Evolutionary conservation across 35 echinoderm and acorn worm species (phyloP), one percentile per base, ranked within the genome.

Genomic region (Lytechinus pictus): DNA sequence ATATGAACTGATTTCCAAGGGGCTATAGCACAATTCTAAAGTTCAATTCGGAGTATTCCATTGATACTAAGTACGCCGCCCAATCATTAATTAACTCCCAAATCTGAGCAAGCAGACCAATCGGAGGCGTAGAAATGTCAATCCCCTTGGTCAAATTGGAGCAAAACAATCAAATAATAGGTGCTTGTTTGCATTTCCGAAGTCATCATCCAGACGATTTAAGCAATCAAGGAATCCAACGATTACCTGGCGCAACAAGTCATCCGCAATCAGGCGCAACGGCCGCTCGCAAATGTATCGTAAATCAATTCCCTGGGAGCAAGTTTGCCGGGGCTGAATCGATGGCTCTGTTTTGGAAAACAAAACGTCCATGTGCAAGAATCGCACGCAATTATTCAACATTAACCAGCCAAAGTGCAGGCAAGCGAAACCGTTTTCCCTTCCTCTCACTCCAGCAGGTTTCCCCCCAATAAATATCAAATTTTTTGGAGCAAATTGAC

Each of bases 401-500:
- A 93, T 93, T 93, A 93, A 54, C 92, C 92, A 54, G 52, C 29
- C 55, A 93, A 93, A 93, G 92, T 93, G 92, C 92, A 93, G 52
- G 52, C 92, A 57, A 90, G 88, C 88, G 88, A 90, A 90, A 52
- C 88, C 28, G 88, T 90, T 90, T 90, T 90, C 28, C 88, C 88
- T 54, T 90, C 88, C 52, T 90, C 88, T 90, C 88, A 90, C 27
- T 44, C 88, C 92, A 93, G 13, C n/a, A 93, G 54, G 57, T 93
- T 57, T 93, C 55, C 92, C 92, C 92, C 92, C 92, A 93, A 93
- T 93, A 93, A 55, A 93, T 93, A 93, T 93, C 92, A 93, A 55
- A 55, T 93, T 93, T 90, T 90, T 93, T 93, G 52, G 92, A 54
- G 53, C 27, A 93, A 93, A 93, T 93, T 93, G 92, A 93, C 92